Evolutionary conservation across 2,113 vertebrate species (phyloP).

Genomic region (Sinocyclocheilus rhinocerous): DNA sequence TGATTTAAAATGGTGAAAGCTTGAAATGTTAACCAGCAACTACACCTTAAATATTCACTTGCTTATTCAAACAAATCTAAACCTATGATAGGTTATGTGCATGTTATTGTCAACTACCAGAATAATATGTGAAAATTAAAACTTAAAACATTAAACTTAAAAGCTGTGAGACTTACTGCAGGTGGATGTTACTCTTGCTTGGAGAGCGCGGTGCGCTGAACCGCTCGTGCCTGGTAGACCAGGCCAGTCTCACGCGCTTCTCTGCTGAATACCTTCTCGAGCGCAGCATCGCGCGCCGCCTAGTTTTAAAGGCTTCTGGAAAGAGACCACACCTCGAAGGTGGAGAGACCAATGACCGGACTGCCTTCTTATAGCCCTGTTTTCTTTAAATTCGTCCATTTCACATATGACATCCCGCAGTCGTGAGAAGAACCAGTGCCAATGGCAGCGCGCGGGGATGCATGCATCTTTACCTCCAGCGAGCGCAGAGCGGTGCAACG

Average conservation of each 20-base stretch:
- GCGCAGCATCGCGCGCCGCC: conserved; percentile 26
- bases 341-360: conserved; percentile 56
- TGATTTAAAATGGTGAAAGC: background rate
- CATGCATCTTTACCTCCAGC: background rate
- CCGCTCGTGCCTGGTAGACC: conserved; percentile 55
- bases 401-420: background rate
- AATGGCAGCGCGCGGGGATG: background rate
- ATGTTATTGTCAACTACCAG: background rate
- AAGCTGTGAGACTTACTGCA: background rate
- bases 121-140: background rate
- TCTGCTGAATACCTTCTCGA: conserved; percentile 49
- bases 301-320: conserved; percentile 61
- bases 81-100: background rate
- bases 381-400: background rate
- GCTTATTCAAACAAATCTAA: background rate
- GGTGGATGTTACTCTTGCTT: background rate
- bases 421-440: background rate
- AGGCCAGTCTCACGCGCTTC: conserved; percentile 58
- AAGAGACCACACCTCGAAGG: conserved; percentile 73
- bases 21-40: background rate
- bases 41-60: background rate
- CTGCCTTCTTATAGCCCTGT: conserved; percentile 23
- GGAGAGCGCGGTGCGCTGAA: conserved; percentile 12
- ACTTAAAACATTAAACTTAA: no score
- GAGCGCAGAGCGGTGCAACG: background rate